Base-by-base conservation (phyloP, 2,797 vertebrate genomes). In the Garrulus glandarius region DNA sequence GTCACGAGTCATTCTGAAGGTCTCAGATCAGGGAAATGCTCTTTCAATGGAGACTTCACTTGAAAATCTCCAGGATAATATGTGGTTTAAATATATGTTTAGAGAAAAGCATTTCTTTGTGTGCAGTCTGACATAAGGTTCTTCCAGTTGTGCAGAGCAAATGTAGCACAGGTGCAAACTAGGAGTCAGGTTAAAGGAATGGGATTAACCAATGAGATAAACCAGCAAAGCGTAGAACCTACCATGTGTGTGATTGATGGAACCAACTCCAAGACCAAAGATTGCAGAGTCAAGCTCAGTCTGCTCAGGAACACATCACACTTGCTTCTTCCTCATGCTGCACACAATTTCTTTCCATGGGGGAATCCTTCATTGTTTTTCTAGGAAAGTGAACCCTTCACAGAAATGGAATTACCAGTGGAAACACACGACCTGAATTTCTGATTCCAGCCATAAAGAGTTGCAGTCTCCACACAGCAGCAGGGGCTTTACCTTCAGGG, bases 361-460 rank as follows among this genome's bases (percentile, higher is more conserved):
- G 84, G 81, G 74, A 94, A 93, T 64, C 82, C 53, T 16, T 63
- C 23, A 8, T 20, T 78, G 32, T 79, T 94, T 89, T 84, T 72
- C 64, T 84, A 44, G 94, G 88, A 15, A 61, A 43, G 80, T 34
- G 30, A 90, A 68, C 55, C 49, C 75, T 92, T 92, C 69, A 49
- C 88, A 95, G 96, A 81, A 95, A 61, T 34, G 27, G 87, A 92
- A 84, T 74, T 65, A 56, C 15, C 63, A 75, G 1, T 80, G 94
- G 91, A 83, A 74, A 83, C 52, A 87, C 72, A 76, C 6, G 3
- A 95, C 85, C 91, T 67, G 81, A 49, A 68, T 80, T 57, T 79
- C 74, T 84, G 87, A 56, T 22, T 92, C 77, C 56, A 89, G n/a
- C 78, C 71, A 21, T 90, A 43, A 87, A 88, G 89, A 89, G 89